These are phyloP conservation scores for Artibeus lituratus DNA, from an alignment of 2,797 vertebrate species.

Conservation along the genomic window DNA sequence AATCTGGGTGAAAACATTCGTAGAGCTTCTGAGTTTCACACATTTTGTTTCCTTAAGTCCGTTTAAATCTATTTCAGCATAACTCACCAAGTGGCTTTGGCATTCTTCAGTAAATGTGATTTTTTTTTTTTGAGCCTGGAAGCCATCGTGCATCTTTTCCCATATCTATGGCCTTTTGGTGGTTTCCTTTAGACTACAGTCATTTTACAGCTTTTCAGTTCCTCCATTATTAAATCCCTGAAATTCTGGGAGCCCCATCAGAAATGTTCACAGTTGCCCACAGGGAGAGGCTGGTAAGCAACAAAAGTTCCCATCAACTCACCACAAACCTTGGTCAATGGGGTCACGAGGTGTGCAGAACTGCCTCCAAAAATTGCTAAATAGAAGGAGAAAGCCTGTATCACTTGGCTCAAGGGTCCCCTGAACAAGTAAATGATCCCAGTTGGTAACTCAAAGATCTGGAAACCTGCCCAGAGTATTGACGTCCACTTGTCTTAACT, in stretches of 20 bases:
- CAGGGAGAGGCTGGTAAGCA: background rate
- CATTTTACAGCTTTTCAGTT: background rate
- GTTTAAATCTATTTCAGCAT: background rate
- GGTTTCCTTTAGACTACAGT: background rate
- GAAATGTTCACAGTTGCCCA: background rate
- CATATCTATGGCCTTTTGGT: background rate
- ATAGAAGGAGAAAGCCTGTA: background rate
- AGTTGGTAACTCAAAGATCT: background rate
- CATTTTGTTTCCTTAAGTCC: background rate
- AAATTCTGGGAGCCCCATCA: background rate
- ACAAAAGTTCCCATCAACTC: background rate
- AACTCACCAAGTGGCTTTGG: background rate
- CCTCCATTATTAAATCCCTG: constrained; percentile 20
- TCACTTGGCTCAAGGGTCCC: background rate
- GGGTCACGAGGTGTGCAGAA: background rate
- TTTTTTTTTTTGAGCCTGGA: background rate
- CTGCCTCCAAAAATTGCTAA: background rate
- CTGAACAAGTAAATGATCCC: background rate
- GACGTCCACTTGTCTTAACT: background rate
- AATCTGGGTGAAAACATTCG: constrained; percentile 13
- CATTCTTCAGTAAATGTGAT: background rate
- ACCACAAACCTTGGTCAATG: background rate
- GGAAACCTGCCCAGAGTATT: background rate
- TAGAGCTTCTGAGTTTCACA: background rate
- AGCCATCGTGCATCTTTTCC: background rate